Conservation (phyloP, 2,797 vertebrate genomes). For the Neomorphus geoffroyi region DNA sequence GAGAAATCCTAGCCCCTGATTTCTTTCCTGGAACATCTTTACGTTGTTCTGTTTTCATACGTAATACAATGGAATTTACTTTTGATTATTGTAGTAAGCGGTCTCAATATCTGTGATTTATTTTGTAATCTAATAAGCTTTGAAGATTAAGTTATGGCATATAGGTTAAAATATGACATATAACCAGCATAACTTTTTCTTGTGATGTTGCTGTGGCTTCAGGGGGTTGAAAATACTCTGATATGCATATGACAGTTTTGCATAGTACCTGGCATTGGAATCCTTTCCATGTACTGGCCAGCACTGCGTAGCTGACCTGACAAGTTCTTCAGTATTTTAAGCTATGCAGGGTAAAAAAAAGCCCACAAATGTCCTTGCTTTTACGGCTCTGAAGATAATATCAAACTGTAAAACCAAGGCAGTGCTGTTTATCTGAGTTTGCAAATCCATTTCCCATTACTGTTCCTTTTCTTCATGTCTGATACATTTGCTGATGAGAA, state of each 20-base stretch:
- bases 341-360: neutral
- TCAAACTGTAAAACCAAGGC: neutral
- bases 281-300: neutral
- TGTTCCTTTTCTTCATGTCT: neutral
- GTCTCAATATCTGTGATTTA: neutral
- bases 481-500: neutral
- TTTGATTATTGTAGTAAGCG: constrained; percentile 12
- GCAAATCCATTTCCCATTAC: neutral
- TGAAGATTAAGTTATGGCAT: neutral
- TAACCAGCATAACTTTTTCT: neutral
- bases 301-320: neutral
- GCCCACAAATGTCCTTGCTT: neutral
- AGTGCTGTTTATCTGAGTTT: neutral
- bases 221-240: neutral
- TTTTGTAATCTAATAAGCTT: neutral
- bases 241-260: neutral
- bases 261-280: neutral
- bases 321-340: constrained; percentile 16
- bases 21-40: neutral
- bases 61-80: neutral
- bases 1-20: neutral
- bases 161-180: neutral
- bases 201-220: constrained; percentile 1
- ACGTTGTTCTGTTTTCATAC: constrained; percentile 1
- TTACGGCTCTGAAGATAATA: neutral